Evolutionary conservation across 2,113 vertebrate species (phyloP).

Genomic region (Regulus satrapa): DNA sequence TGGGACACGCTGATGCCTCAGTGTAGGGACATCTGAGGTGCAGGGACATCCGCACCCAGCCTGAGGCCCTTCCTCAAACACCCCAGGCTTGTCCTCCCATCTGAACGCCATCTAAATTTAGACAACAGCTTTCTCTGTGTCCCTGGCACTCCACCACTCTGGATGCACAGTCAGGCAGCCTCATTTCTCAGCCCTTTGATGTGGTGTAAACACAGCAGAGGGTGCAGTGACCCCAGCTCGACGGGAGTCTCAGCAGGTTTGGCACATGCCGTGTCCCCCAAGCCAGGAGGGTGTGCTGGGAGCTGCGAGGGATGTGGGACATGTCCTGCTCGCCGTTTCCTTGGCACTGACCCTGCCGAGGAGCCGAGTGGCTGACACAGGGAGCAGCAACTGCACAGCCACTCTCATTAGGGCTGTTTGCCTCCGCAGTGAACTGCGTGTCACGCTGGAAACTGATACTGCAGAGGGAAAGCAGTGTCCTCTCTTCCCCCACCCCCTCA

Average conservation of each 20-base stretch:
- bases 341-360: not conserved
- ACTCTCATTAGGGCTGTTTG: slow-evolving; percentile 50
- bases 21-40: not conserved
- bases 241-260: rapidly evolving
- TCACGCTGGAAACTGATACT: slow-evolving; percentile 32
- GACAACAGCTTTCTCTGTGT: not conserved
- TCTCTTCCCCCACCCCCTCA: not conserved
- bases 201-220: not conserved
- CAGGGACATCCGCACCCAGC: not conserved
- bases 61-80: not conserved
- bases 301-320: not conserved
- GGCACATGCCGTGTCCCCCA: rapidly evolving
- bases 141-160: not conserved
- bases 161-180: not conserved
- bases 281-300: rapidly evolving
- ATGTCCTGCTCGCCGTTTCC: not conserved
- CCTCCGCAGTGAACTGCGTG: slow-evolving; percentile 44
- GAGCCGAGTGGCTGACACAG: not conserved
- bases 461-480: not conserved
- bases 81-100: not conserved
- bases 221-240: not conserved
- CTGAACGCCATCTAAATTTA: not conserved
- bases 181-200: not conserved
- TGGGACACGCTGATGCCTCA: rapidly evolving
- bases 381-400: slow-evolving; percentile 9